A percentile compares a stretch with the other conserved stretches of the same genome.
Evolutionary conservation across 2,113 vertebrate genomes (phyloP).

Genomic region (Cynoglossus semilaevis): DNA sequence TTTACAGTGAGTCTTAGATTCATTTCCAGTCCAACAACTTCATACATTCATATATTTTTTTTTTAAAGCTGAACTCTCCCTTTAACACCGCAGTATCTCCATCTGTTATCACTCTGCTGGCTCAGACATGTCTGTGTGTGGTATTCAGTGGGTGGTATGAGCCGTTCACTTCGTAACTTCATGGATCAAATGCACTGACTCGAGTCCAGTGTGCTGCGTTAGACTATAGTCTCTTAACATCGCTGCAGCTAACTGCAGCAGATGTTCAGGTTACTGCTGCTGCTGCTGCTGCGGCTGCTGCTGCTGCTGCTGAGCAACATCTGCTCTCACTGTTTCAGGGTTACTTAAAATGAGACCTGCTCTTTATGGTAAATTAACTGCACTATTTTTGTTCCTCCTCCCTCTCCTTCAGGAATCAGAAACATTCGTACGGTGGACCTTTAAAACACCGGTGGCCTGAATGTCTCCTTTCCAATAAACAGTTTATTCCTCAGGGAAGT

Average conservation of each 20-base stretch:
- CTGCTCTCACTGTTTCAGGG: conserved; percentile 57
- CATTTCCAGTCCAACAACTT: too few relatives aligned
- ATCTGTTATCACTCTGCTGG: conserved; percentile 63
- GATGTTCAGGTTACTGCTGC: conserved; percentile 56
- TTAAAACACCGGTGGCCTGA: not conserved
- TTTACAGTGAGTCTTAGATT: too few relatives aligned
- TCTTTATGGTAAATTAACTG: conserved; percentile 62
- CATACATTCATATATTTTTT: too few relatives aligned
- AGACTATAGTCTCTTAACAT: conserved; percentile 37
- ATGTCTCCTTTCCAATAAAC: too few relatives aligned
- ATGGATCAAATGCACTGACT: conserved; percentile 72
- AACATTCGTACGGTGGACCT: conserved; percentile 7
- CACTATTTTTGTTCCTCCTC: conserved; percentile 22
- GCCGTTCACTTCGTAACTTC: conserved; percentile 46
- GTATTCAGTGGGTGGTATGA: conserved; percentile 74
- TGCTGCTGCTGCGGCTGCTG: conserved; percentile 43
- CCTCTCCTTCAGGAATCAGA: conserved; percentile 35
- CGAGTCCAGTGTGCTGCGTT: conserved; percentile 55
- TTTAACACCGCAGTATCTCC: conserved; percentile 45
- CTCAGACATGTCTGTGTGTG: conserved; percentile 65
- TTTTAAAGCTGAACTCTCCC: not conserved
- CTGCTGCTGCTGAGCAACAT: conserved; percentile 45
- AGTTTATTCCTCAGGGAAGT: too few relatives aligned
- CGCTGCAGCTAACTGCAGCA: conserved; percentile 19
- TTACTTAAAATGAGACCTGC: conserved; percentile 49